Evolutionary conservation across 2,888 invertebrate genomes (phyloP).

Genomic region (Pimpla rufipes): DNA sequence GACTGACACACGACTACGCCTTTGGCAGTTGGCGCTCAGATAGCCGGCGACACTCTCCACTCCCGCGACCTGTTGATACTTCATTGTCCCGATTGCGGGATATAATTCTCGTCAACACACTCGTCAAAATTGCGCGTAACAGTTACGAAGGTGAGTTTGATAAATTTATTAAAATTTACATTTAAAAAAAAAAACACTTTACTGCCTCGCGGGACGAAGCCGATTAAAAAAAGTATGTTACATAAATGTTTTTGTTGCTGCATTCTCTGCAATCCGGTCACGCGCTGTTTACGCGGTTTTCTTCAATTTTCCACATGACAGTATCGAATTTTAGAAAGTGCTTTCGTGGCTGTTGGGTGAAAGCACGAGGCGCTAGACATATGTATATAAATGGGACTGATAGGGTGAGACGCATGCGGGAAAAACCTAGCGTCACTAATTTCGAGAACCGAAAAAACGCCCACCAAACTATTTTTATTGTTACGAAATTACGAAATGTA

Average conservation of each 20-base stretch:
- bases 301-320: neutral
- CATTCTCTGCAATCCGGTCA: conserved; percentile 3
- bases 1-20: conserved; percentile 29
- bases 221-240: neutral
- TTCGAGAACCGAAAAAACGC: neutral
- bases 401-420: neutral
- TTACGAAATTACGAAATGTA: too few species aligned
- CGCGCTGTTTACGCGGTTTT: neutral
- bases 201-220: neutral
- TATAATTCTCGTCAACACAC: neutral
- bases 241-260: conserved; percentile 15
- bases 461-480: neutral
- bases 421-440: neutral
- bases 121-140: conserved; percentile 44
- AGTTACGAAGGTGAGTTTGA: conserved; percentile 32
- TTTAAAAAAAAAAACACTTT: neutral
- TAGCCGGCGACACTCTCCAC: conserved; percentile 21
- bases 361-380: neutral
- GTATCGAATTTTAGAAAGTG: conserved; percentile 9
- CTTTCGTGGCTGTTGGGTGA: neutral
- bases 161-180: neutral
- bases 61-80: conserved; percentile 45
- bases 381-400: neutral
- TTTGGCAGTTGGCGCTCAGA: conserved; percentile 18
- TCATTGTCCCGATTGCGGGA: neutral